Evolutionary conservation across 35 echinoderm and acorn worm species (phyloP).

Genomic region (Lytechinus variegatus): DNA sequence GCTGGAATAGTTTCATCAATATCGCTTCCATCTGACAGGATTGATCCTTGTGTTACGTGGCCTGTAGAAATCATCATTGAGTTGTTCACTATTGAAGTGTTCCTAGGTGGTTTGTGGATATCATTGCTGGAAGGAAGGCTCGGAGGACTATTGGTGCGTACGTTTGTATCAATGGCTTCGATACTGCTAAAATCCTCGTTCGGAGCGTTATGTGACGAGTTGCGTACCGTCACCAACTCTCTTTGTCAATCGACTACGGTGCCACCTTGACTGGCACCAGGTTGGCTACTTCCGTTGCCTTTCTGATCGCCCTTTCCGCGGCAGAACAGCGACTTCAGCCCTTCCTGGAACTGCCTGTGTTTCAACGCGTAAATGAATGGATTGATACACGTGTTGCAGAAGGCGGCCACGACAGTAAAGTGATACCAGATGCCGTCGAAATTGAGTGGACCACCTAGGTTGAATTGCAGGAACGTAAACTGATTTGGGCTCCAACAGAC

Average conservation of each 20-base stretch:
- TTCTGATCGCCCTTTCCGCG: not conserved
- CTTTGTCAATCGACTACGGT: constrained; percentile 55
- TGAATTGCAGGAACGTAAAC: constrained; percentile 84
- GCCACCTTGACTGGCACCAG: constrained; percentile 36
- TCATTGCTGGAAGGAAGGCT: not conserved
- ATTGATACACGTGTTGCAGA: constrained; percentile 83
- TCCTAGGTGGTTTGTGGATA: not conserved
- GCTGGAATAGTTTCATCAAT: not conserved
- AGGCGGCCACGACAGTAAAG: constrained; percentile 76
- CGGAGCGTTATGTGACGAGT: not conserved
- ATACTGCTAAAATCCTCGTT: constrained; percentile 7
- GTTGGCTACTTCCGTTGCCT: not conserved
- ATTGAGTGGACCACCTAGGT: constrained; percentile 75
- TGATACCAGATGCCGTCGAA: constrained; percentile 86
- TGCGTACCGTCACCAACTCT: not conserved
- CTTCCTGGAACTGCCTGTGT: constrained; percentile 86
- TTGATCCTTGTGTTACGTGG: not conserved
- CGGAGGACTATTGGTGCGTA: not conserved
- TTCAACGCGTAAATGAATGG: constrained; percentile 91
- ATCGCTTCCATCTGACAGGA: not conserved
- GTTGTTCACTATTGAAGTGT: not conserved
- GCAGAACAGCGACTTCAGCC: constrained; percentile 54
- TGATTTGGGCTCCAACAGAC: constrained; percentile 90
- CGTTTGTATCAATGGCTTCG: not conserved
- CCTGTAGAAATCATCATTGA: not conserved